Conservation (phyloP, 2,113 vertebrate species). For the Irena cyanogastra region DNA sequence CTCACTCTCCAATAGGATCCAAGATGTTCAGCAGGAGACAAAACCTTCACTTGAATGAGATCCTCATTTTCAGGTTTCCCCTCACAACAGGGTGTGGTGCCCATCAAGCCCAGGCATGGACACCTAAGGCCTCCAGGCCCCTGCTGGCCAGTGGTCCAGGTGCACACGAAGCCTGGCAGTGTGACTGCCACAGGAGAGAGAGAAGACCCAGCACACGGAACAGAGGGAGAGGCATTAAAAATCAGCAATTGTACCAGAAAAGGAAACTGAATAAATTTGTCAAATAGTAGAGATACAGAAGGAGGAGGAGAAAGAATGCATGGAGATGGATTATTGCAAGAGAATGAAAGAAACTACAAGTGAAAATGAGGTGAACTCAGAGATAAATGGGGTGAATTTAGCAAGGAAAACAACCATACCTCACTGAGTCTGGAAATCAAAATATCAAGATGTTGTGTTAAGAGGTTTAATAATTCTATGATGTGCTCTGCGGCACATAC, state of each 20-base stretch:
- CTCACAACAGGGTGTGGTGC: background rate
- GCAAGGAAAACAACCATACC: background rate
- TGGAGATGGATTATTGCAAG: background rate
- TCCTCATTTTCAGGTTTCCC: background rate
- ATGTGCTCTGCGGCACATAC: background rate
- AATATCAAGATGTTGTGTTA: background rate
- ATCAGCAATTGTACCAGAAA: background rate
- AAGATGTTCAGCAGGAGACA: background rate
- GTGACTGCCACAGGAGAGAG: background rate
- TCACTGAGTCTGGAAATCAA: background rate
- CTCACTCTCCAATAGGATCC: background rate
- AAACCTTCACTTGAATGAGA: rapidly evolving
- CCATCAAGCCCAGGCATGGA: background rate
- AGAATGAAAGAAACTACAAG: background rate
- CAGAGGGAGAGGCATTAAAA: background rate
- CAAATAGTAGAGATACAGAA: background rate
- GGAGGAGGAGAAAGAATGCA: background rate
- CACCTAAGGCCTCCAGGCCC: background rate
- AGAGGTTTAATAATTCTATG: background rate
- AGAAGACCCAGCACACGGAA: background rate
- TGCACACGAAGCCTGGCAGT: background rate
- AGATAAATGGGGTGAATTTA: background rate
- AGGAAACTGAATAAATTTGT: background rate
- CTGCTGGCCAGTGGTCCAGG: background rate
- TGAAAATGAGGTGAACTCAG: background rate